Evolutionary conservation across 2,888 invertebrate species (phyloP).

Genomic region (Leptura quadrifasciata): DNA sequence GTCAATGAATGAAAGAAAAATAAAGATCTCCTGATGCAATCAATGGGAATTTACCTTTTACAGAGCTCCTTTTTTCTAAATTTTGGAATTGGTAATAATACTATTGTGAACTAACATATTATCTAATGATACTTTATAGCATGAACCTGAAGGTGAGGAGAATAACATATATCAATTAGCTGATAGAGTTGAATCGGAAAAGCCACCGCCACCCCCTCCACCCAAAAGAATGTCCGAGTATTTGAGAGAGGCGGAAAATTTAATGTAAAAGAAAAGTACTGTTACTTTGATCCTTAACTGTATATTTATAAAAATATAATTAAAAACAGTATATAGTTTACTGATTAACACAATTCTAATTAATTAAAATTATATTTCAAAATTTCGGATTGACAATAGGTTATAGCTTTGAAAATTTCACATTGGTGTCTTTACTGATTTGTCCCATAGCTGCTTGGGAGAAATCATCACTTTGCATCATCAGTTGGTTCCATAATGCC

Average conservation of each 20-base stretch:
- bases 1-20: too few relatives aligned
- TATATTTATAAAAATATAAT: neutral
- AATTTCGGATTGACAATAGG: neutral
- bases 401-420: conserved; percentile 88
- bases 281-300: neutral
- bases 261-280: conserved; percentile 6
- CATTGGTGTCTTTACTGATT: conserved; percentile 82
- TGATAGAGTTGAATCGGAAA: conserved; percentile 62
- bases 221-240: conserved; percentile 60
- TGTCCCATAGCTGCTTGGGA: conserved; percentile 86
- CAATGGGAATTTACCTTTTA: too few relatives aligned
- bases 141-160: conserved; percentile 58
- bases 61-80: too few relatives aligned
- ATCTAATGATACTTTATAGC: conserved; percentile 46
- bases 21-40: too few relatives aligned
- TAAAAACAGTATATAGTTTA: neutral
- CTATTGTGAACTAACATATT: neutral
- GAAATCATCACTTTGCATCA: conserved; percentile 94
- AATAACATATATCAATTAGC: conserved; percentile 60
- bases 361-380: neutral
- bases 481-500: conserved; percentile 88
- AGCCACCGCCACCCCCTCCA: conserved; percentile 64
- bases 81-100: too few relatives aligned
- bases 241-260: conserved; percentile 49
- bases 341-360: neutral